Percentiles rank a stretch among this genome's conserved stretches.
Conservation (phyloP, 2,797 vertebrate species). For the Hypotaenidia okinawae region DNA sequence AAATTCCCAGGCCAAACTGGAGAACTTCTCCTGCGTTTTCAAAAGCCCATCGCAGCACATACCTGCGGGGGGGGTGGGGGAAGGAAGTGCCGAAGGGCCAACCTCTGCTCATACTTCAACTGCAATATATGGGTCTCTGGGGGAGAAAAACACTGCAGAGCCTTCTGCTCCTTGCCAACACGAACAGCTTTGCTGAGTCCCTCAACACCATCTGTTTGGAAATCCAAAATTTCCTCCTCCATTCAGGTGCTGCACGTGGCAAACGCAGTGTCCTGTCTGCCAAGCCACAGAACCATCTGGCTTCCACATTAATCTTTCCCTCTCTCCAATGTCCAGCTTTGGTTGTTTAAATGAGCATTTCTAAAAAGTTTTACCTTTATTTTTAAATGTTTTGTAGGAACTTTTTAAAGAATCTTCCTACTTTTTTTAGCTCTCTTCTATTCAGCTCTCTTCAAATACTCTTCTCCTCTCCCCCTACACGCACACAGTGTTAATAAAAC, state of each 20-base stretch:
- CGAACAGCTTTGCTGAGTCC: slow-evolving; percentile 66
- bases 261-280: slow-evolving; percentile 58
- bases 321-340: background rate
- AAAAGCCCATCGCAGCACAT: background rate
- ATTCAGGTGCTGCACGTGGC: slow-evolving; percentile 65
- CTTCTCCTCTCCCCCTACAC: background rate
- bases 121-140: slow-evolving; percentile 7
- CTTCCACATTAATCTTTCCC: background rate
- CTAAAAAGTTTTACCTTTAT: background rate
- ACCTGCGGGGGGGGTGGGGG: background rate
- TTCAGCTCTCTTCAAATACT: background rate
- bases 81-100: background rate
- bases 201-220: slow-evolving; percentile 64
- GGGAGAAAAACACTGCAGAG: background rate
- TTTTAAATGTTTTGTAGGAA: background rate
- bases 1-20: slow-evolving; percentile 6
- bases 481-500: background rate
- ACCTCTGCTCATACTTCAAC: background rate
- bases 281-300: slow-evolving; percentile 61
- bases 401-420: background rate
- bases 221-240: slow-evolving; percentile 66
- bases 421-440: background rate
- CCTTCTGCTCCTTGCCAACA: slow-evolving; percentile 33
- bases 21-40: background rate
- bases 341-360: background rate